Percentiles rank a stretch among this genome's conserved stretches.
phyloP scores from a whole-genome alignment of 2,888 invertebrate genomes.

The Mythimna ferrago region DNA sequence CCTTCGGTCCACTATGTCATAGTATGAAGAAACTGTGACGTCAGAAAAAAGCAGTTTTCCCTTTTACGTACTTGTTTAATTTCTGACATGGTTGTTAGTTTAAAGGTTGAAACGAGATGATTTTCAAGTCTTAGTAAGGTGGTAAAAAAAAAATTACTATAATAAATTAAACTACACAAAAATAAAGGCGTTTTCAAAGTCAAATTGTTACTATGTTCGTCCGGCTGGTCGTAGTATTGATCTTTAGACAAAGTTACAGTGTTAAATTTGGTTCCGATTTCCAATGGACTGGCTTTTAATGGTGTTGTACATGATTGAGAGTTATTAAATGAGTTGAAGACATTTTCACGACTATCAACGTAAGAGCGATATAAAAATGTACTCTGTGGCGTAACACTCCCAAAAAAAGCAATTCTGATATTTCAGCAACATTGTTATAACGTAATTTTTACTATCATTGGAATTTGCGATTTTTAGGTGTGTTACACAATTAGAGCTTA shows the following conservation, averaged over 20 bases:
- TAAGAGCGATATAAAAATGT: too few relatives aligned
- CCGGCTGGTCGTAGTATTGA: not conserved
- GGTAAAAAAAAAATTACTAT: too few relatives aligned
- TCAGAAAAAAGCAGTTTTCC: too few relatives aligned
- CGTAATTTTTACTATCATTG: not conserved
- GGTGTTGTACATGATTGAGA: conserved; percentile 33
- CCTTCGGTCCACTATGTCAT: too few relatives aligned
- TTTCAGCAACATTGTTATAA: not conserved
- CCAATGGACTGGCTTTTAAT: conserved; percentile 27
- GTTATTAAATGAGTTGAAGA: conserved; percentile 27
- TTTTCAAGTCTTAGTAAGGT: too few relatives aligned
- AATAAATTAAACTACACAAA: too few relatives aligned
- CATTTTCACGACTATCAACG: not conserved
- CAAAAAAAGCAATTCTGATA: not conserved
- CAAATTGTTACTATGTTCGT: not conserved
- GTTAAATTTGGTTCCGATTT: conserved; percentile 16
- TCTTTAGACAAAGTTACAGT: not conserved
- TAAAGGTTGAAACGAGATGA: too few relatives aligned
- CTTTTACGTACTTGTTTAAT: too few relatives aligned
- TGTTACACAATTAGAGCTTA: conserved; percentile 11
- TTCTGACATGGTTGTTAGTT: too few relatives aligned
- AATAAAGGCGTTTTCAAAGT: not conserved
- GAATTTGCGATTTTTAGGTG: not conserved
- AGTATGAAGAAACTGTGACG: too few relatives aligned
- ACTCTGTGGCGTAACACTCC: conserved; percentile 11